A percentile compares a stretch with the other conserved stretches of the same genome.
phyloP scores from a whole-genome alignment of 2,797 vertebrate genomes.

The Manis javanica region DNA sequence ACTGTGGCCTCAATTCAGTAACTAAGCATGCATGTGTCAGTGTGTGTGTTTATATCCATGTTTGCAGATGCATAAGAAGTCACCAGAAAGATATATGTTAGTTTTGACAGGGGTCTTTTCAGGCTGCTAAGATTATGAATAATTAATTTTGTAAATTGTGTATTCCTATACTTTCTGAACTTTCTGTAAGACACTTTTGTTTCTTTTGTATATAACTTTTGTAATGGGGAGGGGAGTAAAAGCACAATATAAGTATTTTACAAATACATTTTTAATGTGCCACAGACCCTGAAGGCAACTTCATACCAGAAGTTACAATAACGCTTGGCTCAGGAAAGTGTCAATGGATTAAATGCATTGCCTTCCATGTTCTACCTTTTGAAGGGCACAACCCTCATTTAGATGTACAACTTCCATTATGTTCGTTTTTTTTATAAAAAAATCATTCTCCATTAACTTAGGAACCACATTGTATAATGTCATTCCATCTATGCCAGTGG shows the following conservation, averaged over 20 bases:
- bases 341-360: slow-evolving; percentile 44
- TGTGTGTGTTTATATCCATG: not conserved
- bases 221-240: not conserved
- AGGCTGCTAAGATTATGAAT: not conserved
- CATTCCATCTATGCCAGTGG: slow-evolving; percentile 21
- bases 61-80: not conserved
- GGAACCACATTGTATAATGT: slow-evolving; percentile 62
- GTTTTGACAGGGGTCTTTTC: slow-evolving; percentile 34
- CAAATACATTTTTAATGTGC: slow-evolving; percentile 54
- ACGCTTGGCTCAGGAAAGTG: slow-evolving; percentile 24
- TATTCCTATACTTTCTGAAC: slow-evolving; percentile 49
- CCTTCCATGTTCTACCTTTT: slow-evolving; percentile 35
- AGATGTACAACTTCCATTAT: slow-evolving; percentile 74
- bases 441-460: slow-evolving; percentile 72
- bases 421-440: slow-evolving; percentile 27
- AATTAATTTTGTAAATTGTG: slow-evolving; percentile 36
- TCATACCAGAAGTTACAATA: slow-evolving; percentile 61
- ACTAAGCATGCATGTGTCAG: not conserved
- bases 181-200: slow-evolving; percentile 8
- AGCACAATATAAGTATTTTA: slow-evolving; percentile 57
- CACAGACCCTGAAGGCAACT: slow-evolving; percentile 64
- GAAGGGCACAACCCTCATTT: slow-evolving; percentile 74
- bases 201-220: not conserved
- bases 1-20: not conserved
- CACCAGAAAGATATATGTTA: not conserved